Evolutionary conservation across 1,140 invertebrate species (phyloP).

Genomic region (Maconellicoccus hirsutus): DNA sequence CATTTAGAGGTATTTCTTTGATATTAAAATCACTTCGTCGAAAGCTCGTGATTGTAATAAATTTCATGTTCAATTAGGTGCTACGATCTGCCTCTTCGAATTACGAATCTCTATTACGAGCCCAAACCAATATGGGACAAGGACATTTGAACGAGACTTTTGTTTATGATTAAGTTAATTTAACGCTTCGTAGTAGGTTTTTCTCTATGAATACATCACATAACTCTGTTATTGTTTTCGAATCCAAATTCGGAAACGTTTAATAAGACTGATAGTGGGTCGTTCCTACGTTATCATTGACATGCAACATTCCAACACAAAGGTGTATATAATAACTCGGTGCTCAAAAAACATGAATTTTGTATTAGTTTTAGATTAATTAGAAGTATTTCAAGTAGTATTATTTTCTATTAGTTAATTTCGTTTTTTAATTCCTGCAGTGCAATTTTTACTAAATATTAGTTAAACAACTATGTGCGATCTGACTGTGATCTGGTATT

Average conservation of each 20-base stretch:
- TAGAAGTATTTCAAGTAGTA: background rate
- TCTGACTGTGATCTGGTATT: slow-evolving; percentile 8
- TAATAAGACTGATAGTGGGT: background rate
- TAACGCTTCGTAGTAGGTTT: background rate
- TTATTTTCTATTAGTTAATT: background rate
- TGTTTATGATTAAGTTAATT: background rate
- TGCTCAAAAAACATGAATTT: no score
- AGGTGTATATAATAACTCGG: no score
- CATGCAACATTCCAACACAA: no score
- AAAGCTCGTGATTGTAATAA: no score
- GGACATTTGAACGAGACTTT: slow-evolving; percentile 11
- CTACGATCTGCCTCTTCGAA: background rate
- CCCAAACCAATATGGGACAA: background rate
- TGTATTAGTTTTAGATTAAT: no score
- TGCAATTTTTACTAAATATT: background rate
- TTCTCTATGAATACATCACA: background rate
- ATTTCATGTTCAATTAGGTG: background rate
- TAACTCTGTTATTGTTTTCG: background rate
- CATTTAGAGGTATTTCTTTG: slow-evolving; percentile 43
- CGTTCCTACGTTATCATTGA: background rate
- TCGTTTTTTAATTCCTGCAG: background rate
- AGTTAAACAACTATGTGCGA: background rate
- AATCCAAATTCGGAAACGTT: background rate
- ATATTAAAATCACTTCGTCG: no score
- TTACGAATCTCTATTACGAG: background rate